These are phyloP conservation scores for Drosophila algonquin DNA, from an alignment of 2,888 invertebrate species.

Conservation along the genomic window DNA sequence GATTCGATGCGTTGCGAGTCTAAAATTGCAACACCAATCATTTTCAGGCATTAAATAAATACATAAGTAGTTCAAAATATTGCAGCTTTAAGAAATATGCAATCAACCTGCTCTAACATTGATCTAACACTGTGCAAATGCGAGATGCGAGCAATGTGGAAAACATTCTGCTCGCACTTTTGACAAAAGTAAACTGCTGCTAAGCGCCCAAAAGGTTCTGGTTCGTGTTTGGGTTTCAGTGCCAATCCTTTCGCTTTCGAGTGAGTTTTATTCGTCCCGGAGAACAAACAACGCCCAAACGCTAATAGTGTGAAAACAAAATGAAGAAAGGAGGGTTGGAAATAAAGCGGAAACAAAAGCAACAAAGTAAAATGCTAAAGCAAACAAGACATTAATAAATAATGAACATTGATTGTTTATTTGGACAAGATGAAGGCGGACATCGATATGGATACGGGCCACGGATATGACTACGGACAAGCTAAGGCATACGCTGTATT, in stretches of 20 bases:
- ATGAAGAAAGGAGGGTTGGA: conserved; percentile 13
- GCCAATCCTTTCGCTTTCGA: conserved; percentile 35
- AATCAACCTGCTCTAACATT: too few species aligned
- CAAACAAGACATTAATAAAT: conserved; percentile 75
- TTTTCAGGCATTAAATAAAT: too few species aligned
- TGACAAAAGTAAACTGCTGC: conserved; percentile 26
- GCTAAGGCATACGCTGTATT: not conserved
- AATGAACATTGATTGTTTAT: conserved; percentile 80
- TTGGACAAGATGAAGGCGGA: conserved; percentile 61
- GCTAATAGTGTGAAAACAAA: conserved; percentile 45
- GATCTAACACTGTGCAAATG: too few species aligned
- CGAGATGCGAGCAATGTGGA: too few species aligned
- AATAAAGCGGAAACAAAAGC: not conserved
- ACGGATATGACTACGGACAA: conserved; percentile 10
- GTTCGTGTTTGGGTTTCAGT: too few species aligned
- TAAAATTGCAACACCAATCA: too few species aligned
- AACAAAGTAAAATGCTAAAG: conserved; percentile 57
- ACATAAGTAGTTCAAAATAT: too few species aligned
- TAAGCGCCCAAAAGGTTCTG: conserved; percentile 37
- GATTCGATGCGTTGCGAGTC: too few species aligned
- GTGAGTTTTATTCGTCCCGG: conserved; percentile 17
- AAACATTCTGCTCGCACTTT: not conserved
- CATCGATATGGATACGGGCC: conserved; percentile 18
- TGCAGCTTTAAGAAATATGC: too few species aligned
- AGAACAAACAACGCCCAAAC: conserved; percentile 31